Evolutionary conservation across 2,113 vertebrate genomes (phyloP), one percentile per base, ranked within the genome.

Genomic region (Globicephala melas): DNA sequence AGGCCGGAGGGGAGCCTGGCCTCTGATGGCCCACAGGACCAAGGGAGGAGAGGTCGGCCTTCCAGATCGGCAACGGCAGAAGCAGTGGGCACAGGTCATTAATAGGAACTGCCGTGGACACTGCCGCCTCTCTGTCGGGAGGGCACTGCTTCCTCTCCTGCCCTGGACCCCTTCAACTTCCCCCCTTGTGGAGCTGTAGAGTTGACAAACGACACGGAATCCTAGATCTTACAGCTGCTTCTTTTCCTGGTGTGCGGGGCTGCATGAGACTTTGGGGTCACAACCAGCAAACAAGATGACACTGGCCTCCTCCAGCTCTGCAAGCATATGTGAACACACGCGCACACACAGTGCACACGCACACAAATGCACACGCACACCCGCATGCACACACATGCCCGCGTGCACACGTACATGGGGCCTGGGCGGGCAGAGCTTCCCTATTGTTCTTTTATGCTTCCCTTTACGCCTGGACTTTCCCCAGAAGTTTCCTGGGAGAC

Each of bases 321-420:
- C 13, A 60, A n/a, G n/a, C n/a, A 5, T 38, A 50, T 2, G 31
- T 18, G 6, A 36, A 41, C 8, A 25, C 38, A n/a, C 23, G 7
- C 4, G 8, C n/a, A 18, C 15, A 11, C 85, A 44, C 26, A 25
- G 23, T 31, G 21, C 23, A 15, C 6, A 44, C 2, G 2, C 9
- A 25, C 15, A 5, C 13, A 38, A 38, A 38, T 31, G 21, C 23
- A 15, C 6, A 44, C 2, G 2, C 9, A 25, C 15, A 5, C 13
- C 13, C 8, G 0, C 58, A 14, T 6, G 6, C 3, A 12, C 11
- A 31, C 63, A 8, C 17, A 5, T 21, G 4, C 20, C 11, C 18
- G 9, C 6, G 3, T n/a, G 21, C 8, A 1, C 71, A 65, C 1
- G 0, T 58, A 36, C 14, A 3, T 12, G 21, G 41, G 47, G 47